Conservation (phyloP, 1,140 invertebrate genomes). For the Zaprionus nigranus region DNA sequence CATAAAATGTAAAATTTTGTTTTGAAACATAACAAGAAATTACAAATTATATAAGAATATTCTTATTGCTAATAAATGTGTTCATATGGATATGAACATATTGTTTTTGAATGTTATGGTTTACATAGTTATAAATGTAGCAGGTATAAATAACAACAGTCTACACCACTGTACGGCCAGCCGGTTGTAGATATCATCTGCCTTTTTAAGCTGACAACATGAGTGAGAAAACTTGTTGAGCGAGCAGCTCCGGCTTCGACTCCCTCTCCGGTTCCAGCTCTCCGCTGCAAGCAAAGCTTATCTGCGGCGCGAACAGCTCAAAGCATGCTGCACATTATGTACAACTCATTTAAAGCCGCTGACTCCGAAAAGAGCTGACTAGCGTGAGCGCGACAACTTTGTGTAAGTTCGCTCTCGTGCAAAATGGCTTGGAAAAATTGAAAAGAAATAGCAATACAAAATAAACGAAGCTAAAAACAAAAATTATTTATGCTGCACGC, state of each 20-base stretch:
- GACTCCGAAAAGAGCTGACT: slow-evolving; percentile 31
- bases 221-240: slow-evolving; percentile 80
- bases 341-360: slow-evolving; percentile 77
- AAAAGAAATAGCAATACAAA: slow-evolving; percentile 44
- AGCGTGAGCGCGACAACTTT: slow-evolving; percentile 62
- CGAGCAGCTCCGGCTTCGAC: slow-evolving; percentile 12
- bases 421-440: slow-evolving; percentile 80
- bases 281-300: slow-evolving; percentile 33
- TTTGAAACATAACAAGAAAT: too few relatives aligned
- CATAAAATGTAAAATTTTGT: background rate
- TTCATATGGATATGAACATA: too few relatives aligned
- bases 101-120: too few relatives aligned
- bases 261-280: background rate
- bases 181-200: slow-evolving; percentile 30
- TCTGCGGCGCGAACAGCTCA: slow-evolving; percentile 37
- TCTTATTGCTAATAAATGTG: background rate
- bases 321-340: slow-evolving; percentile 53
- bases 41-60: background rate
- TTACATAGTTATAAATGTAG: too few relatives aligned
- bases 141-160: background rate
- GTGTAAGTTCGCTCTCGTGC: slow-evolving; percentile 59
- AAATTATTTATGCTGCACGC: slow-evolving; percentile 77
- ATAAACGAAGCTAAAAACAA: background rate
- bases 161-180: slow-evolving; percentile 11
- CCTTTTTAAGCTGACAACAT: slow-evolving; percentile 53